Percentiles rank a stretch among this genome's conserved stretches.
phyloP scores from a whole-genome alignment of 2,888 invertebrate genomes.

The Dichetophora obliterata region DNA sequence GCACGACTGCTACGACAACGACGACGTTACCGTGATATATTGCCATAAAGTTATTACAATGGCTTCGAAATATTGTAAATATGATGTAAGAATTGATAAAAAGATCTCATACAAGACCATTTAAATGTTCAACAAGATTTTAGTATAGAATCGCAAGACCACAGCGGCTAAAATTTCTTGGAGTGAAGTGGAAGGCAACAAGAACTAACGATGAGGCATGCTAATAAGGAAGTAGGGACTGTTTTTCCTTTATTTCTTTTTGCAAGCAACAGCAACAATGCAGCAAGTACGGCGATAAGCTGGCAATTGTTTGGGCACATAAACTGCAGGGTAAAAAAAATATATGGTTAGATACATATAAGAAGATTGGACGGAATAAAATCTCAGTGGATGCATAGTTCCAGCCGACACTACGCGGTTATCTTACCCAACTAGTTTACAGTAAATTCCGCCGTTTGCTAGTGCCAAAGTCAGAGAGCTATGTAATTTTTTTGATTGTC shows the following conservation, averaged over 20 bases:
- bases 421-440: no score
- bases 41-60: slow-evolving; percentile 26
- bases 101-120: slow-evolving; percentile 22
- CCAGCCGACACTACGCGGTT: neutral
- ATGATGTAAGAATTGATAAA: slow-evolving; percentile 50
- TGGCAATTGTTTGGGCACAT: slow-evolving; percentile 6
- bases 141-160: neutral
- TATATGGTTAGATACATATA: neutral
- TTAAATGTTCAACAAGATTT: slow-evolving; percentile 25
- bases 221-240: slow-evolving; percentile 32
- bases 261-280: neutral
- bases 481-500: slow-evolving; percentile 6
- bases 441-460: neutral
- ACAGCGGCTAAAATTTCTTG: neutral
- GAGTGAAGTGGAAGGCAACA: neutral
- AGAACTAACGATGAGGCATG: slow-evolving; percentile 8
- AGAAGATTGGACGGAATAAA: neutral
- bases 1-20: slow-evolving; percentile 7
- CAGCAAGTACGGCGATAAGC: neutral
- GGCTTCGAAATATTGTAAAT: slow-evolving; percentile 43
- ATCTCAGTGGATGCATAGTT: neutral
- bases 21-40: slow-evolving; percentile 17
- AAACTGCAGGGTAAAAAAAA: neutral
- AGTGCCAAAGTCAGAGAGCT: neutral
- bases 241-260: neutral